Conservation (phyloP, 2,113 vertebrate species). For the Sardina pilchardus region DNA sequence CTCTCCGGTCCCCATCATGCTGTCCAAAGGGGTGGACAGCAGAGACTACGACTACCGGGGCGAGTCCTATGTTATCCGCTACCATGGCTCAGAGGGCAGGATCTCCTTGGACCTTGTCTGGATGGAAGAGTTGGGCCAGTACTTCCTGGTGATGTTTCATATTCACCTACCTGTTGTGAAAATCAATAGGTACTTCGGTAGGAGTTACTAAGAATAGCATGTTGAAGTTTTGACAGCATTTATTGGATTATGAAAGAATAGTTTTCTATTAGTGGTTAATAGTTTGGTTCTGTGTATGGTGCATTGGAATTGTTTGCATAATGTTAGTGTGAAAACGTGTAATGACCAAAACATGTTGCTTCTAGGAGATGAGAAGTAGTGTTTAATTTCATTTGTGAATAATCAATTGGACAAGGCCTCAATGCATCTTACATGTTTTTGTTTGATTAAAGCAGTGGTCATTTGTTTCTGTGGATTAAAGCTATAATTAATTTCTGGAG, state of each 20-base stretch:
- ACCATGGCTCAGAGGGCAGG: constrained; percentile 59
- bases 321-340: too few relatives aligned
- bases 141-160: constrained; percentile 56
- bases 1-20: constrained; percentile 57
- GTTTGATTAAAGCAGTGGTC: not conserved
- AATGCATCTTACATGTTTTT: not conserved
- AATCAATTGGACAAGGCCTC: not conserved
- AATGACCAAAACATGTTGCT: too few relatives aligned
- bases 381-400: not conserved
- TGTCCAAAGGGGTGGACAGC: constrained; percentile 16
- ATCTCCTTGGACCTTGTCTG: constrained; percentile 61
- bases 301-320: too few relatives aligned
- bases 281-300: too few relatives aligned
- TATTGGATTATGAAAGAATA: not conserved
- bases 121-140: constrained; percentile 53
- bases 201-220: constrained; percentile 57
- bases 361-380: too few relatives aligned
- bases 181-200: constrained; percentile 69
- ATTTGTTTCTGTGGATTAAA: not conserved
- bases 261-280: too few relatives aligned
- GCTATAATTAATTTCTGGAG: too few relatives aligned
- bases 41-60: constrained; percentile 55
- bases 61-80: constrained; percentile 55
- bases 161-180: constrained; percentile 61
- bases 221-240: not conserved